Evolutionary conservation across 2,797 vertebrate species (phyloP), one percentile per base, ranked within the genome.

Genomic region (Protonibea diacanthus): DNA sequence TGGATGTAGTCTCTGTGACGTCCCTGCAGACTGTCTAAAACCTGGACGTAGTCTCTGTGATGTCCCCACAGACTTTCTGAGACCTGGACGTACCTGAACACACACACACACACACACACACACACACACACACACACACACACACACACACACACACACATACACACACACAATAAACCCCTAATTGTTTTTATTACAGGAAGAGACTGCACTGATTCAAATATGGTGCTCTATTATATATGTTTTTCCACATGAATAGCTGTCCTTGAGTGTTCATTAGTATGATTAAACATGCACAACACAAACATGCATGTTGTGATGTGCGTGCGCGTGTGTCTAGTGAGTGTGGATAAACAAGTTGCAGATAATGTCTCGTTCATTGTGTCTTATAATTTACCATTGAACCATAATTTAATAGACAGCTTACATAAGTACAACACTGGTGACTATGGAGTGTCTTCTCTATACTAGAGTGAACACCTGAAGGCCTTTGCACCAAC

Each of bases 401-500:
- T 69, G 3, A 59, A 47, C 4, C 25, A 1, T 3, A 4, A 45
- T 58, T 73, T n/a, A 51, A 53, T 18, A 48, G 27, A 18, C 23
- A 20, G 17, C 13, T 38, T 53, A 17, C 12, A 51, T 59, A n/a
- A 61, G 25, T 12, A 8, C 23, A 49, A 52, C 25, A 29, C 45
- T 42, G 60, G 25, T 38, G 29, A 11, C 44, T 45, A 14, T 44
- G 1, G 42, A 61, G 59, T 71, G 33, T 59, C 33, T 27, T 73
- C n/a, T 75, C 17, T 20, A 63, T 38, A 49, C 60, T 57, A 64
- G 47, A 78, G 69, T 29, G 47, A 83, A 33, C 65, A 83, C 84
- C 84, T 76, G 29, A 71, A 81, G 78, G 83, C 59, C 68, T 73
- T 48, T 74, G 67, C 65, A 74, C 45, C 38, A 75, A 80, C 74